phyloP scores from a whole-genome alignment of 1,140 invertebrate genomes.

The Papilio machaon region DNA sequence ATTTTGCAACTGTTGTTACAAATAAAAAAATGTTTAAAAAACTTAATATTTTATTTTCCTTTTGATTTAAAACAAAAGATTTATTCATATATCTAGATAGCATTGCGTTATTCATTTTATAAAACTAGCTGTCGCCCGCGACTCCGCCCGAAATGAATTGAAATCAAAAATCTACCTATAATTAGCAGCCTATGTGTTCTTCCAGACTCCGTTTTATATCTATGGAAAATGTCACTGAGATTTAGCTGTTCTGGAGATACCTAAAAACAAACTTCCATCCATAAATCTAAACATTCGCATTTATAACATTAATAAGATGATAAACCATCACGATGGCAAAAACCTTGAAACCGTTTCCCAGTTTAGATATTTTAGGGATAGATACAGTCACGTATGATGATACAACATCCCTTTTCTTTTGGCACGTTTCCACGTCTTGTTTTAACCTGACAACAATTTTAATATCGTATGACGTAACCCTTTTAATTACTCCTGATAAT shows the following conservation, averaged over 20 bases:
- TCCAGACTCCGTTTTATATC: no score
- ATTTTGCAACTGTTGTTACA: neutral
- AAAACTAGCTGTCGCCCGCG: no score
- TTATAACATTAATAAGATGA: neutral
- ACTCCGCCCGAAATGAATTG: no score
- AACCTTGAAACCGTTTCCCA: neutral
- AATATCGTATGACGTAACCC: constrained; percentile 6
- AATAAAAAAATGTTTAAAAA: neutral
- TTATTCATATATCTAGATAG: neutral
- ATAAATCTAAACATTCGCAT: no score
- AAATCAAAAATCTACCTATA: no score
- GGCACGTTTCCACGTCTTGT: constrained; percentile 25
- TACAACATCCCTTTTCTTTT: constrained; percentile 27
- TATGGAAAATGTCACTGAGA: no score
- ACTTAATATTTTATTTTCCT: neutral
- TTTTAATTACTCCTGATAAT: constrained; percentile 19
- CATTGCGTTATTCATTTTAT: no score
- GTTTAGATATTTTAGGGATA: constrained; percentile 23
- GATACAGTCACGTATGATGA: constrained; percentile 1
- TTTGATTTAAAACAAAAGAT: neutral
- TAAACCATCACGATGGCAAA: neutral
- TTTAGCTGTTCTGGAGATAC: no score
- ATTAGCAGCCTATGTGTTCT: no score
- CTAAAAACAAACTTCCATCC: no score
- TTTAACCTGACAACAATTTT: constrained; percentile 24